phyloP scores from a whole-genome alignment of 2,888 invertebrate species.

The Leucania comma region DNA sequence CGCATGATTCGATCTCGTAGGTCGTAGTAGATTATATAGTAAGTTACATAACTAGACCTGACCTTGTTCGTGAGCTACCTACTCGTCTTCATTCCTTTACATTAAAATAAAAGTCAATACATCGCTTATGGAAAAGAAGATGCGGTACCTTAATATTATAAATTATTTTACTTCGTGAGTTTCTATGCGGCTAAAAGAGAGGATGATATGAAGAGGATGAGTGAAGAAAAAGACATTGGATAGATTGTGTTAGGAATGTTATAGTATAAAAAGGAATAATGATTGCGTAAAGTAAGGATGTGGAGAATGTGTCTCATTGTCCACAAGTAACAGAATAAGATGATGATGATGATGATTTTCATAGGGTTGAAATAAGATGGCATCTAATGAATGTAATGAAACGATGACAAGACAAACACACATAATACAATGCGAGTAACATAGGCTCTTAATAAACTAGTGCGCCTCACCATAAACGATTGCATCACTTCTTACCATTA shows the following conservation, averaged over 20 bases:
- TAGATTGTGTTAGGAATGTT: no score
- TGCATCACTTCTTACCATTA: no score
- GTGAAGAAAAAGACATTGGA: neutral
- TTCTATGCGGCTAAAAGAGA: neutral
- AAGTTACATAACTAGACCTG: constrained; percentile 61
- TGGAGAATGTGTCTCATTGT: neutral
- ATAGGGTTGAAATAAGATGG: neutral
- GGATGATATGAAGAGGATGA: neutral
- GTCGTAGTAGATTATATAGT: constrained; percentile 52
- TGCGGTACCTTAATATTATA: constrained; percentile 40
- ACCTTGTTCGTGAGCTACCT: constrained; percentile 65
- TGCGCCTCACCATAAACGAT: no score
- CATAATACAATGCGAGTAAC: neutral
- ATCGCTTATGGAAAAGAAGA: constrained; percentile 45
- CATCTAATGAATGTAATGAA: neutral
- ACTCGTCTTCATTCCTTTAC: constrained; percentile 70
- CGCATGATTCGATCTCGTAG: constrained; percentile 68
- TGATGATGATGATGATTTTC: neutral
- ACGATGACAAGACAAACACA: no score
- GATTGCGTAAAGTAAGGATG: neutral
- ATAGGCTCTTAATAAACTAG: no score
- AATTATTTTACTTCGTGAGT: neutral
- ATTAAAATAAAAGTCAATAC: constrained; percentile 53
- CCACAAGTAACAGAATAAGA: neutral
- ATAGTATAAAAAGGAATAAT: no score